Base-by-base conservation (phyloP, 2,888 invertebrate genomes). In the Acleris literana region DNA sequence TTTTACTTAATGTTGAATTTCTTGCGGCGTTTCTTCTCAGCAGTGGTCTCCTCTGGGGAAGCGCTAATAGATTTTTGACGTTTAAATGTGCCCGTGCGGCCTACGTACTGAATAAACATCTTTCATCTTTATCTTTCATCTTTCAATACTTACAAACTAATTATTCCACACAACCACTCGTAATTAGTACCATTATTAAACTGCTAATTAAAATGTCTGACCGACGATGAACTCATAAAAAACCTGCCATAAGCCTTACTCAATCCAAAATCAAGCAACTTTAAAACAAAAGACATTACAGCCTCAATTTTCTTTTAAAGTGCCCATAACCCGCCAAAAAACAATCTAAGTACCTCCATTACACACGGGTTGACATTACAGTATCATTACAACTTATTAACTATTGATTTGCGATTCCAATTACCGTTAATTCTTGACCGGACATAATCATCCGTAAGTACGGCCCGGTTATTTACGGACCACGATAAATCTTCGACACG, bases 371-470 rank as follows among this genome's bases (percentile, higher is more conserved):
- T 68, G 63, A 68, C 63, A 68, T 63, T 55, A 68, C 64, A 17
- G 63, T 63, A 64, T 63, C 59, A 68, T 63, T 58, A 57, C 57
- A 52, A 65, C 65, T 66, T 61, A 65, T 64, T 62, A 60, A 62
- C 49, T 57, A 67, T 64, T 70, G 71, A 73, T 70, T 73, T 70
- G 70, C 68, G 69, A 72, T 69, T 69, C 69, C 68, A 68, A 72
- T 69, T 69, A 68, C 63, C 72, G 69, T 72, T 73, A 73, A 72
- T 73, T 59, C 63, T 59, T 25, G 20, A 18, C 43, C 63, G 49
- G 71, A 74, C 73, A 65, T 73, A 75, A 75, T 75, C 72, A 68
- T 68, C 69, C 66, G 62, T 72, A 73, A 72, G 69, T 69, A 63
- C 58, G 63, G 70, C 61, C 64, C 71, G 69, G 70, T 73, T 72